A percentile compares a stretch with the other conserved stretches of the same genome.
phyloP scores from a whole-genome alignment of 2,797 vertebrate genomes.

The Rhinella marina region DNA sequence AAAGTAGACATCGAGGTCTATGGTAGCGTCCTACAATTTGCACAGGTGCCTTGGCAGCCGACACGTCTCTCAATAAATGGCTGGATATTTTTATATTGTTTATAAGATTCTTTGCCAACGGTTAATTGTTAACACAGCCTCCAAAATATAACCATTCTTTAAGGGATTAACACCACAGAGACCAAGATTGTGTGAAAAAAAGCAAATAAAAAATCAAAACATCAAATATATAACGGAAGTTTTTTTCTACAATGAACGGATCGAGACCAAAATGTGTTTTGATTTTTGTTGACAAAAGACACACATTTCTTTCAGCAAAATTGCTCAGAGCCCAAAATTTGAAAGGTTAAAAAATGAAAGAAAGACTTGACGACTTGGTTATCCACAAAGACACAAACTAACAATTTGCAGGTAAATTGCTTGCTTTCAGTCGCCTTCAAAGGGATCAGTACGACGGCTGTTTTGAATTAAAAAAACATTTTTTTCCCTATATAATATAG shows the following conservation, averaged over 20 bases:
- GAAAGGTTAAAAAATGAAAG: background rate
- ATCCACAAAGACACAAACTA: background rate
- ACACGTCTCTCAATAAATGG: background rate
- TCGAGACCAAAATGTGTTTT: background rate
- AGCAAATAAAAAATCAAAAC: background rate
- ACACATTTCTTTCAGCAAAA: background rate
- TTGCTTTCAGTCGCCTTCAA: background rate
- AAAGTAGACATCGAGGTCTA: background rate
- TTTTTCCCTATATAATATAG: no score
- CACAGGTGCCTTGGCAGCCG: background rate
- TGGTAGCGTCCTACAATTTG: background rate
- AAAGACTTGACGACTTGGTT: background rate
- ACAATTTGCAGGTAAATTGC: conserved; percentile 9
- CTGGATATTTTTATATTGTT: background rate
- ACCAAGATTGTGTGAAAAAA: background rate
- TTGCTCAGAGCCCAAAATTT: conserved; percentile 3
- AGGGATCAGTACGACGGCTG: no score
- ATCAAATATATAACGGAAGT: background rate
- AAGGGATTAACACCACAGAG: background rate
- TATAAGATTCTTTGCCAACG: background rate
- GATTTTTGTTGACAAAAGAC: background rate
- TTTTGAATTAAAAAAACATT: background rate
- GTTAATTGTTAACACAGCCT: background rate
- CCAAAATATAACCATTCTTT: background rate
- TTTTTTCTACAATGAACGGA: background rate